Evolutionary conservation across 2,113 vertebrate species (phyloP).

Genomic region (Peromyscus polionotus): DNA sequence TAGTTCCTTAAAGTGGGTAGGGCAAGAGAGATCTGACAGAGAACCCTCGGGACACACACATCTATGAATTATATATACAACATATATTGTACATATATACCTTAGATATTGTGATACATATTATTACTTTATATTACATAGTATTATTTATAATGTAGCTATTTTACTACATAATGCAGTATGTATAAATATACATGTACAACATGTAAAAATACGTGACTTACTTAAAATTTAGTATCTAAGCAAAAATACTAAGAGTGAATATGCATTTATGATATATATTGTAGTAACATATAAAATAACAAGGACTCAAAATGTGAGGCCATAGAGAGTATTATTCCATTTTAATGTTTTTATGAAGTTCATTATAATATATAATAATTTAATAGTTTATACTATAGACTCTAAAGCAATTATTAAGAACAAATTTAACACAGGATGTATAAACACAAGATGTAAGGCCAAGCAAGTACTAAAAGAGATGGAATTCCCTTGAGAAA

Average conservation of each 20-base stretch:
- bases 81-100: not conserved
- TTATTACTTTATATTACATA: not conserved
- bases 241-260: conserved; percentile 6
- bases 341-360: conserved; percentile 13
- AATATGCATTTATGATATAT: conserved; percentile 8
- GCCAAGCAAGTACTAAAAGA: conserved; percentile 8
- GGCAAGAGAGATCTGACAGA: not conserved
- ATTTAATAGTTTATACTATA: conserved; percentile 21
- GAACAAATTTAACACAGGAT: conserved; percentile 30
- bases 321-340: not conserved
- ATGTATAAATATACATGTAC: not conserved
- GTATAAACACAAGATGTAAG: not conserved
- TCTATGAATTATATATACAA: not conserved
- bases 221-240: not conserved
- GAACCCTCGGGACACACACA: not conserved
- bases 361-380: conserved; percentile 16
- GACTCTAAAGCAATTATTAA: conserved; percentile 16
- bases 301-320: not conserved
- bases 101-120: not conserved
- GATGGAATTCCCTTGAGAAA: not conserved
- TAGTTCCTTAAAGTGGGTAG: not conserved
- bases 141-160: not conserved
- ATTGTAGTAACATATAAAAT: not conserved
- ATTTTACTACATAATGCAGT: not conserved
- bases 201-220: not conserved